phyloP scores from a whole-genome alignment of 2,113 vertebrate genomes.

The Tupaia tana region DNA sequence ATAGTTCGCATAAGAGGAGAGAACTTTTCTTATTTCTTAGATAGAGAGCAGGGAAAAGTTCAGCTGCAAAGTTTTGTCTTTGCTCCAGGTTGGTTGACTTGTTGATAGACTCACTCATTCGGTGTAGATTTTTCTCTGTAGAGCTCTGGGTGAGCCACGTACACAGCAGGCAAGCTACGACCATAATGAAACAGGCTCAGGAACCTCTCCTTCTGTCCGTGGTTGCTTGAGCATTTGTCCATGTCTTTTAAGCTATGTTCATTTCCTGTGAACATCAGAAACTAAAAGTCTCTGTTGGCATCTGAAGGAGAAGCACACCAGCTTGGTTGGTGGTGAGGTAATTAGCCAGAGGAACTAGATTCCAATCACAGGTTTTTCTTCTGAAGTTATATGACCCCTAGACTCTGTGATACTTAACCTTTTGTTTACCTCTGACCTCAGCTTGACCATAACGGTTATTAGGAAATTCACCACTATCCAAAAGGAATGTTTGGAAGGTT shows the following conservation, averaged over 20 bases:
- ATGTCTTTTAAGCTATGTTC: conserved; percentile 30
- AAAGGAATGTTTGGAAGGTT: conserved; percentile 79
- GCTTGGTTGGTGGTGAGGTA: background rate
- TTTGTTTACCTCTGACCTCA: conserved; percentile 80
- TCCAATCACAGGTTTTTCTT: conserved; percentile 52
- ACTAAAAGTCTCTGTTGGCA: background rate
- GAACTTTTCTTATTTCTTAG: background rate
- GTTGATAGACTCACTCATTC: background rate
- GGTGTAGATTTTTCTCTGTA: background rate
- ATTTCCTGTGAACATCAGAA: background rate
- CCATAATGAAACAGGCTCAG: background rate
- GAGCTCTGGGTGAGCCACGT: background rate
- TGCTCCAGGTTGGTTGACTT: background rate
- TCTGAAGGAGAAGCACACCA: background rate
- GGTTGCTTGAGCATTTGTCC: background rate
- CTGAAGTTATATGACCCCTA: conserved; percentile 74
- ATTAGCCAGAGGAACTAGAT: conserved; percentile 55
- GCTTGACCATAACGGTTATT: conserved; percentile 78
- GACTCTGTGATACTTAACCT: conserved; percentile 74
- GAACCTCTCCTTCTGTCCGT: background rate
- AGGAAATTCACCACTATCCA: conserved; percentile 70
- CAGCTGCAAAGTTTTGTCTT: background rate
- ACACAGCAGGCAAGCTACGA: background rate
- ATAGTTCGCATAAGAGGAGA: background rate
- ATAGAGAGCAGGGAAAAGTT: background rate